Evolutionary conservation across 2,797 vertebrate species (phyloP).

Genomic region (Acanthornis magna): DNA sequence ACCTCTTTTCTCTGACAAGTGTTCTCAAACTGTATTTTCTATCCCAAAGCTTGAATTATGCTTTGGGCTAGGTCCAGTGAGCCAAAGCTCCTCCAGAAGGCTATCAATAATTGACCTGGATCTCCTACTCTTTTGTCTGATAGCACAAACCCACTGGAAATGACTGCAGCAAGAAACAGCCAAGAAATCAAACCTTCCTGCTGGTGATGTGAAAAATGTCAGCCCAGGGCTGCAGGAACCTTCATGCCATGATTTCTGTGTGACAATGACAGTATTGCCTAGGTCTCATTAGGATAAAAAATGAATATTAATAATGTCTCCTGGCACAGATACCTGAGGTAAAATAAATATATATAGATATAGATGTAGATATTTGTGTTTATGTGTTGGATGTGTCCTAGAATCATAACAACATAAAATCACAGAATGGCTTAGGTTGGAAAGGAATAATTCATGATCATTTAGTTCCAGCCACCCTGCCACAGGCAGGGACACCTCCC

Average conservation of each 20-base stretch:
- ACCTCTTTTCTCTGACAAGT: not conserved
- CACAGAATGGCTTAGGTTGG: not conserved
- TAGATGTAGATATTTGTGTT: too few species aligned
- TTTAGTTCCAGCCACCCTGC: not conserved
- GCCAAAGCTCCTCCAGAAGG: not conserved
- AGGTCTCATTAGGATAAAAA: rapidly evolving
- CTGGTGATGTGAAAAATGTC: not conserved
- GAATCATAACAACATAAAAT: not conserved
- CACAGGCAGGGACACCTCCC: rapidly evolving
- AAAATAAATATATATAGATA: not conserved
- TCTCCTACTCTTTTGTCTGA: not conserved
- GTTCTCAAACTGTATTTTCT: not conserved
- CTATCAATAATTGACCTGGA: not conserved
- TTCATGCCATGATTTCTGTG: not conserved
- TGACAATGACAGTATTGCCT: not conserved
- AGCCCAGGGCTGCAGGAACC: not conserved
- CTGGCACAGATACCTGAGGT: not conserved
- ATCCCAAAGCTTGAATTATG: not conserved
- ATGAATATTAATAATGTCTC: not conserved
- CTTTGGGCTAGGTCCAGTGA: not conserved
- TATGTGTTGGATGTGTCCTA: not conserved
- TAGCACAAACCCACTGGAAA: not conserved
- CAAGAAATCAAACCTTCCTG: not conserved
- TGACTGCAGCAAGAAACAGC: not conserved
- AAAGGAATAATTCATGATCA: not conserved